Percentiles rank a stretch among this genome's conserved stretches.
Conservation (phyloP, 2,888 invertebrate genomes). For the Dasypolia templi region DNA sequence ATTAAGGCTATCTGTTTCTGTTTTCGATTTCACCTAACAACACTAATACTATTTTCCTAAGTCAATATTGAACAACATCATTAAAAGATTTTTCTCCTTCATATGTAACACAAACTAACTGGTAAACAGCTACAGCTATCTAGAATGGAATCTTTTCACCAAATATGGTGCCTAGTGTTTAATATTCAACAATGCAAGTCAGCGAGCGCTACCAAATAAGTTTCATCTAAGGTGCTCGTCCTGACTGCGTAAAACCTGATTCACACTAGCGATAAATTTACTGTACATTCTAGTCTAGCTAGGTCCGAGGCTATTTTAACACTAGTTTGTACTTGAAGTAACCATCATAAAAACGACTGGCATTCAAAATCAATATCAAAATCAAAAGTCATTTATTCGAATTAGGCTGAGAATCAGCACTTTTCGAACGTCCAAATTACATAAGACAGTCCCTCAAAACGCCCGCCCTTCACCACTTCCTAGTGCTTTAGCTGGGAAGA, state of each 20-base stretch:
- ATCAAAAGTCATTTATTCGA: too few species aligned
- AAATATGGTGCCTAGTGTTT: slow-evolving; percentile 40
- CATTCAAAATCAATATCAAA: too few species aligned
- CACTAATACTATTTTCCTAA: background rate
- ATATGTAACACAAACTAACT: slow-evolving; percentile 31
- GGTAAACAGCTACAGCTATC: slow-evolving; percentile 32
- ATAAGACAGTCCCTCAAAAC: too few species aligned
- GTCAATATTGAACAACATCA: slow-evolving; percentile 8
- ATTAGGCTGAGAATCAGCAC: too few species aligned
- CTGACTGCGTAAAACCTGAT: slow-evolving; percentile 36
- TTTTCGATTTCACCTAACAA: background rate
- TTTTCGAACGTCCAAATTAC: too few species aligned
- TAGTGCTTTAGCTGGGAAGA: too few species aligned
- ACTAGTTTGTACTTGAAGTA: background rate
- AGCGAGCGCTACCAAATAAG: slow-evolving; percentile 42
- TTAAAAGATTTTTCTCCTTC: background rate
- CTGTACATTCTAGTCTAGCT: slow-evolving; percentile 1
- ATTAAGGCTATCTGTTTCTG: background rate
- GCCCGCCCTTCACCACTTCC: too few species aligned
- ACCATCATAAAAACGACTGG: background rate
- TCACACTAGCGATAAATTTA: slow-evolving; percentile 29
- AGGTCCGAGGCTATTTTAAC: background rate
- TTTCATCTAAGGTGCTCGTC: slow-evolving; percentile 42
- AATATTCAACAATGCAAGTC: slow-evolving; percentile 61
- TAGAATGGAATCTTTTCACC: slow-evolving; percentile 44